Conservation (phyloP, 2,888 invertebrate genomes). For the Malthinus flaveolus region DNA sequence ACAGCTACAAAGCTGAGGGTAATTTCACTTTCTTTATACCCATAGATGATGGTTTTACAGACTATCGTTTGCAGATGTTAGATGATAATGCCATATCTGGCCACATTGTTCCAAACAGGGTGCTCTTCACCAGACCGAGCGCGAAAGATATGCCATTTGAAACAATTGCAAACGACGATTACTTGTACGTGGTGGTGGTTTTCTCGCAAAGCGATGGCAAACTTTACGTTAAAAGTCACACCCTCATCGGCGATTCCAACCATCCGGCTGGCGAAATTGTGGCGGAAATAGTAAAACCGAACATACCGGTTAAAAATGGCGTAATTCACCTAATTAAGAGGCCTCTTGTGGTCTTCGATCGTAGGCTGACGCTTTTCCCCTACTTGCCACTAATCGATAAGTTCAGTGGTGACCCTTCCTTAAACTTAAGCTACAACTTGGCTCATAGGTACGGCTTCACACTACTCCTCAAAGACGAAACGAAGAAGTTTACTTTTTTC, state of each 20-base stretch:
- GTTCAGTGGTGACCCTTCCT: constrained; percentile 79
- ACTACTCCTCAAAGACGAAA: constrained; percentile 68
- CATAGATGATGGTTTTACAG: constrained; percentile 83
- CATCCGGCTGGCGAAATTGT: constrained; percentile 79
- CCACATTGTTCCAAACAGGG: constrained; percentile 82
- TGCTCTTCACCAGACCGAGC: constrained; percentile 82
- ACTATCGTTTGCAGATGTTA: constrained; percentile 60
- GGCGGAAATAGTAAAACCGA: constrained; percentile 81
- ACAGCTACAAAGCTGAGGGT: constrained; percentile 72
- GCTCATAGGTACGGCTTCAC: constrained; percentile 76
- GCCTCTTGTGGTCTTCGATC: constrained; percentile 84
- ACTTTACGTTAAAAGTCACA: constrained; percentile 79
- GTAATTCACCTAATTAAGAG: constrained; percentile 89
- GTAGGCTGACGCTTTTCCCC: constrained; percentile 81
- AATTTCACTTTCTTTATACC: constrained; percentile 87
- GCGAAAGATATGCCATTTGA: constrained; percentile 71
- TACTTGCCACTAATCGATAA: constrained; percentile 82
- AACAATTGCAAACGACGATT: constrained; percentile 78
- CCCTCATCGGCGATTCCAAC: constrained; percentile 71
- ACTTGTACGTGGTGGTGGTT: constrained; percentile 77
- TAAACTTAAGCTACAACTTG: constrained; percentile 75
- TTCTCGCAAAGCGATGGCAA: constrained; percentile 69
- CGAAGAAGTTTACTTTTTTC: constrained; percentile 83
- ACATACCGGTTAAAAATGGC: constrained; percentile 89
- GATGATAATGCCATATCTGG: constrained; percentile 82